Evolutionary conservation across 2,113 vertebrate species (phyloP).

Genomic region (Mus pahari): DNA sequence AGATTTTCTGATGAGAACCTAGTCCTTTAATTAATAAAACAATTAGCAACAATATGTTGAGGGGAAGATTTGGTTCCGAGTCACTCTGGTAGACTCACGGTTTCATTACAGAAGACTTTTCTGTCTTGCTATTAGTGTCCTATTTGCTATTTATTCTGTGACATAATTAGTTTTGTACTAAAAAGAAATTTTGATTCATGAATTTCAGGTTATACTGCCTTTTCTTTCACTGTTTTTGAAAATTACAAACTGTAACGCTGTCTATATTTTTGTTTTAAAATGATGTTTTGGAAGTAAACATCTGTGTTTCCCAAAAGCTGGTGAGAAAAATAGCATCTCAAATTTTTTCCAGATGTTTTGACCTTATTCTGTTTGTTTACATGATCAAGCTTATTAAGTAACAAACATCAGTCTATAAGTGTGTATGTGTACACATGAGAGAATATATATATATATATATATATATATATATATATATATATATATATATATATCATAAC

Average conservation of each 20-base stretch:
- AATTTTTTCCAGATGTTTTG: not conserved
- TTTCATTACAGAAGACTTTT: conserved; percentile 45
- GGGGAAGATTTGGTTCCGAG: conserved; percentile 20
- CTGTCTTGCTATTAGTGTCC: not conserved
- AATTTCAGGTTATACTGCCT: not conserved
- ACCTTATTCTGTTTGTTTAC: not conserved
- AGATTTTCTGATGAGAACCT: conserved; percentile 49
- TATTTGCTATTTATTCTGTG: not conserved
- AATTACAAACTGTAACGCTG: not conserved
- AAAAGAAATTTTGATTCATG: not conserved
- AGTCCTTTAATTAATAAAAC: conserved; percentile 47
- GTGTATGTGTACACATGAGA: no score
- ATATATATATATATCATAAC: no score
- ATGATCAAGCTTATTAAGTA: not conserved
- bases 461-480: no score
- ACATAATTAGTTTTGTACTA: not conserved
- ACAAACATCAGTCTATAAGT: not conserved
- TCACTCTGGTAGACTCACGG: conserved; percentile 20
- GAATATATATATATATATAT: no score
- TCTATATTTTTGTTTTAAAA: not conserved
- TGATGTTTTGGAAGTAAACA: not conserved
- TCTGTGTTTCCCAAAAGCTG: not conserved
- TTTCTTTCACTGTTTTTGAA: not conserved
- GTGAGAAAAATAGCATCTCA: not conserved
- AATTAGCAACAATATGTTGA: conserved; percentile 39